phyloP scores from a whole-genome alignment of 2,888 invertebrate species.

The Acronicta aceris region DNA sequence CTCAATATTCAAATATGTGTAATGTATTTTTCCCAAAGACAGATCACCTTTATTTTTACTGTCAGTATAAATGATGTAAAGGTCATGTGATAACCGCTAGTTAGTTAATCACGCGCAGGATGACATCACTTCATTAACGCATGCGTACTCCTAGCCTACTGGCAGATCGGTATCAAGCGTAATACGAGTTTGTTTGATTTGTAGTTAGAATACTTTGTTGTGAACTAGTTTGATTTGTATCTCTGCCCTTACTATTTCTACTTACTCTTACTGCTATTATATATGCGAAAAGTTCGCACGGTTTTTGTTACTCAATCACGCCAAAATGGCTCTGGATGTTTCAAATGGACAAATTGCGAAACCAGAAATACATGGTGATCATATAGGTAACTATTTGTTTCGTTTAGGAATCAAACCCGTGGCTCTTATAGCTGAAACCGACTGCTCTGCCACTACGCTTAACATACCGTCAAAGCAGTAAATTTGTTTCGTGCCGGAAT shows the following conservation, averaged over 20 bases:
- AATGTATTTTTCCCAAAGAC: slow-evolving; percentile 31
- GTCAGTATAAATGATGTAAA: slow-evolving; percentile 32
- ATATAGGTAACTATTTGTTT: no score
- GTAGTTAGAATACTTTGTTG: slow-evolving; percentile 17
- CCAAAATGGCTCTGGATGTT: no score
- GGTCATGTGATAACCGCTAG: slow-evolving; percentile 64
- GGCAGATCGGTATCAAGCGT: background rate
- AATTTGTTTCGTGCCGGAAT: no score
- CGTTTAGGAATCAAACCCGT: no score
- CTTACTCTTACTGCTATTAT: no score
- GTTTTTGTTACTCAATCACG: no score
- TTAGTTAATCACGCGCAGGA: slow-evolving; percentile 59
- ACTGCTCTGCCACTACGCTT: no score
- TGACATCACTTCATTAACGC: slow-evolving; percentile 65
- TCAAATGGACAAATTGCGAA: no score
- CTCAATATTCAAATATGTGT: background rate
- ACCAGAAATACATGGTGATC: no score
- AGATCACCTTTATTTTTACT: slow-evolving; percentile 55
- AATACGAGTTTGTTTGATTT: slow-evolving; percentile 2
- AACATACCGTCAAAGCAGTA: no score
- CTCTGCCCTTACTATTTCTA: background rate
- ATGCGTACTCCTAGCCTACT: slow-evolving; percentile 15
- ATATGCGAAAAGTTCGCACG: no score
- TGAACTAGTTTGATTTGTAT: slow-evolving; percentile 20
- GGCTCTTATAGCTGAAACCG: no score